Conservation (phyloP, 2,888 invertebrate species). For the Ophion ellenae region DNA sequence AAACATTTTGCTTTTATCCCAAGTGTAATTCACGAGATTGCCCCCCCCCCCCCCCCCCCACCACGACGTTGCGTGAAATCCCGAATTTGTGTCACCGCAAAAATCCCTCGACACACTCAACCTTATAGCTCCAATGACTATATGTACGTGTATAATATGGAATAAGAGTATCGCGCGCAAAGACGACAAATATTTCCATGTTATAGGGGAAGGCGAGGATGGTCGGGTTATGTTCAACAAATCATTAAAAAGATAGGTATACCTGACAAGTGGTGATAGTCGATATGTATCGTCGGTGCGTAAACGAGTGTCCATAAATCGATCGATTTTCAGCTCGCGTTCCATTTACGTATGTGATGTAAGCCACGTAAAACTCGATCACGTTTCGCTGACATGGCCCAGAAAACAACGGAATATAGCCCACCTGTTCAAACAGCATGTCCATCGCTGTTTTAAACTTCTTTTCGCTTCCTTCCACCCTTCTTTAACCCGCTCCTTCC, state of each 20-base stretch:
- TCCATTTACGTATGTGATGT: conserved; percentile 36
- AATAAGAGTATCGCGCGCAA: not conserved
- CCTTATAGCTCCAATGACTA: not conserved
- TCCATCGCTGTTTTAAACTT: conserved; percentile 22
- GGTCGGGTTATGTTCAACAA: conserved; percentile 16
- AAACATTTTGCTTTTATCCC: conserved; percentile 63
- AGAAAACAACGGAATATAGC: conserved; percentile 41
- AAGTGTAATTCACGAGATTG: conserved; percentile 63
- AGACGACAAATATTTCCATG: conserved; percentile 4
- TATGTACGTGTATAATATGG: not conserved
- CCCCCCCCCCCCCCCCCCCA: not conserved
- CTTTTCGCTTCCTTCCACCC: conserved; percentile 12
- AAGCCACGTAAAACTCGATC: conserved; percentile 41
- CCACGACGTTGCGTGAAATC: conserved; percentile 11
- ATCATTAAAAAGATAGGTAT: conserved; percentile 47
- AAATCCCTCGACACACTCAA: conserved; percentile 8
- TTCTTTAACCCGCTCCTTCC: conserved; percentile 15
- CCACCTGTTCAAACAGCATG: conserved; percentile 58
- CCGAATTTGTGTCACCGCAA: conserved; percentile 29
- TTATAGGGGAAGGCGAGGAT: not conserved
- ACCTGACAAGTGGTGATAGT: conserved; percentile 61
- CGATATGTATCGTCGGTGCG: conserved; percentile 47
- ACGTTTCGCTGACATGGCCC: conserved; percentile 11
- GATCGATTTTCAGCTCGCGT: conserved; percentile 52
- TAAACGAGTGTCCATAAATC: conserved; percentile 57